Conservation (phyloP, 2,888 invertebrate genomes). For the Uloborus plumipes region DNA sequence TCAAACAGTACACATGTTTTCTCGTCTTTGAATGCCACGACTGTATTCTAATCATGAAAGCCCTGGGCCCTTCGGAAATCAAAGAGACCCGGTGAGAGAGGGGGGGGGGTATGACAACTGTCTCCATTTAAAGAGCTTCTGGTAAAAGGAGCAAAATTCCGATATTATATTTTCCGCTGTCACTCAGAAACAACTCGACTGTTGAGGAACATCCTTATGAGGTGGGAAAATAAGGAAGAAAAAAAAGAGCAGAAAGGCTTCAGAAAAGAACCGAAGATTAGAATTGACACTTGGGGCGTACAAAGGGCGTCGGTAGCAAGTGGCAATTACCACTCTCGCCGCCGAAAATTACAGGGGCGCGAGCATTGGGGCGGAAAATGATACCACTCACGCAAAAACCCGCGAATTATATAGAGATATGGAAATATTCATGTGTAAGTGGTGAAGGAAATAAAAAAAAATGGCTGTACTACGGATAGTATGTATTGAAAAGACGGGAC, state of each 20-base stretch:
- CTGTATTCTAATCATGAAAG: conserved; percentile 18
- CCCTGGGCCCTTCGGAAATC: not conserved
- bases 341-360: conserved; percentile 63
- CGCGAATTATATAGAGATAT: conserved; percentile 60
- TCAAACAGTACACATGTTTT: no score
- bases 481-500: conserved; percentile 41
- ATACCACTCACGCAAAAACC: conserved; percentile 50
- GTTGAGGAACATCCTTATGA: conserved; percentile 48
- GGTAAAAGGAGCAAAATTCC: not conserved
- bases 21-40: not conserved
- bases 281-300: conserved; percentile 53
- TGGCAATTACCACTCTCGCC: conserved; percentile 57
- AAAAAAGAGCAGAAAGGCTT: conserved; percentile 20
- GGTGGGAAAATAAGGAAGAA: conserved; percentile 11
- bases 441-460: conserved; percentile 11
- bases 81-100: not conserved
- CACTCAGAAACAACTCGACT: conserved; percentile 53
- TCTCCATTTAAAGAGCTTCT: conserved; percentile 32
- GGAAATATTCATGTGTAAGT: conserved; percentile 36
- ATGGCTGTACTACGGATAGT: conserved; percentile 28
- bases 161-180: conserved; percentile 55
- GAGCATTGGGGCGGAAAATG: conserved; percentile 58
- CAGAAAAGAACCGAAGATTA: conserved; percentile 45
- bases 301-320: conserved; percentile 55
- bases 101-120: conserved; percentile 7